Percentiles rank a stretch among this genome's conserved stretches.
phyloP scores from a whole-genome alignment of 2,797 vertebrate species.

The Esox lucius region DNA sequence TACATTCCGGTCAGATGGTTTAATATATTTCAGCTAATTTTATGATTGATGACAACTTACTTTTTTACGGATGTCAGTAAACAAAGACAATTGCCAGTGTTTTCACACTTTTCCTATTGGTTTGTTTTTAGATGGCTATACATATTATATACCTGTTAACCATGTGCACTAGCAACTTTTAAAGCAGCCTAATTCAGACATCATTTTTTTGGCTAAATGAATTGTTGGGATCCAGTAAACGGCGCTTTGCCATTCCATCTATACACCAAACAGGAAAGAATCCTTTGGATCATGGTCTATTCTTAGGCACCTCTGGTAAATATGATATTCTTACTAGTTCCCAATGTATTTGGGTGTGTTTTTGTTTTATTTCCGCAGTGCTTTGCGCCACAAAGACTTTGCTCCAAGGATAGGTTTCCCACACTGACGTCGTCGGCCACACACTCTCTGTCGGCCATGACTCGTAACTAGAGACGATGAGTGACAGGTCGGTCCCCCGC shows the following conservation, averaged over 20 bases:
- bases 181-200: neutral
- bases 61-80: slow-evolving; percentile 22
- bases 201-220: neutral
- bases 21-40: slow-evolving; percentile 50
- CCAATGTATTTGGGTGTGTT: slow-evolving; percentile 51
- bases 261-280: neutral
- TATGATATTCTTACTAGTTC: slow-evolving; percentile 64
- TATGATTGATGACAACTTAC: slow-evolving; percentile 49
- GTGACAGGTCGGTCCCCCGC: slow-evolving; percentile 68
- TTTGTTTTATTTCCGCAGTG: slow-evolving; percentile 41
- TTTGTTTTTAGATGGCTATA: neutral
- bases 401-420: slow-evolving; percentile 70
- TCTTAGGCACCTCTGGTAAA: slow-evolving; percentile 56
- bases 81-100: neutral
- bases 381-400: slow-evolving; percentile 66
- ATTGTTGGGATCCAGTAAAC: neutral
- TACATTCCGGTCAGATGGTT: slow-evolving; percentile 45
- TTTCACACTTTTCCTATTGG: slow-evolving; percentile 22
- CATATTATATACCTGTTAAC: neutral
- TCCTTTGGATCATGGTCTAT: slow-evolving; percentile 62
- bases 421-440: slow-evolving; percentile 71
- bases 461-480: slow-evolving; percentile 71
- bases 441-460: slow-evolving; percentile 75
- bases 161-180: neutral
- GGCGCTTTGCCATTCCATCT: neutral